Evolutionary conservation across 2,888 invertebrate species (phyloP).

Genomic region (Tyria jacobaeae): DNA sequence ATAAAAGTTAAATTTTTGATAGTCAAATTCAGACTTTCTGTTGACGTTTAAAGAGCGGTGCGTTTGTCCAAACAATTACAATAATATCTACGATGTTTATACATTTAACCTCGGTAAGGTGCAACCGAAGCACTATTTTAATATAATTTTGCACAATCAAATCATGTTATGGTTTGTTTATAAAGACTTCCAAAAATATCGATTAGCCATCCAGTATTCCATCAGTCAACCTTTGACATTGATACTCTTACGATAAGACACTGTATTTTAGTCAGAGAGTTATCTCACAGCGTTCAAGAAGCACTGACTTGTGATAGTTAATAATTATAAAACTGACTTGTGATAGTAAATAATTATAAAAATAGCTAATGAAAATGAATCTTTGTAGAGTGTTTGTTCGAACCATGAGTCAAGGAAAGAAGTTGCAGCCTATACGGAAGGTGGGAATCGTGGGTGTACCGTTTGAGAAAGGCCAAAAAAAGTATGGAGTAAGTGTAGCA

Average conservation of each 20-base stretch:
- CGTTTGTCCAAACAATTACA: not conserved
- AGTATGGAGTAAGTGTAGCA: slow-evolving; percentile 90
- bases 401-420: slow-evolving; percentile 68
- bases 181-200: slow-evolving; percentile 6
- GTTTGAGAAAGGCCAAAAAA: slow-evolving; percentile 92
- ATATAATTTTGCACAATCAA: not conserved
- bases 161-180: too few relatives aligned
- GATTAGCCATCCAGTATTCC: not conserved
- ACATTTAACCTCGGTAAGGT: slow-evolving; percentile 6
- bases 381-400: slow-evolving; percentile 67
- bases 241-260: slow-evolving; percentile 49
- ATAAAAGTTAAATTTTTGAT: not conserved
- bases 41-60: not conserved
- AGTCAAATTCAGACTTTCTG: not conserved
- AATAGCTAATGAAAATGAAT: slow-evolving; percentile 71
- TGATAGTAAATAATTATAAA: too few relatives aligned
- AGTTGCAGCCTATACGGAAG: slow-evolving; percentile 73
- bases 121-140: not conserved
- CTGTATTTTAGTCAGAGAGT: slow-evolving; percentile 50
- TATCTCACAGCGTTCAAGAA: slow-evolving; percentile 49
- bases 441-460: slow-evolving; percentile 93
- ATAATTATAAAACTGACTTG: slow-evolving; percentile 40
- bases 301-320: slow-evolving; percentile 37
- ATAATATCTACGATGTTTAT: slow-evolving; percentile 4
- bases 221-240: slow-evolving; percentile 60